phyloP scores from a whole-genome alignment of 2,797 vertebrate species.

The Onychomys leucogaster region DNA sequence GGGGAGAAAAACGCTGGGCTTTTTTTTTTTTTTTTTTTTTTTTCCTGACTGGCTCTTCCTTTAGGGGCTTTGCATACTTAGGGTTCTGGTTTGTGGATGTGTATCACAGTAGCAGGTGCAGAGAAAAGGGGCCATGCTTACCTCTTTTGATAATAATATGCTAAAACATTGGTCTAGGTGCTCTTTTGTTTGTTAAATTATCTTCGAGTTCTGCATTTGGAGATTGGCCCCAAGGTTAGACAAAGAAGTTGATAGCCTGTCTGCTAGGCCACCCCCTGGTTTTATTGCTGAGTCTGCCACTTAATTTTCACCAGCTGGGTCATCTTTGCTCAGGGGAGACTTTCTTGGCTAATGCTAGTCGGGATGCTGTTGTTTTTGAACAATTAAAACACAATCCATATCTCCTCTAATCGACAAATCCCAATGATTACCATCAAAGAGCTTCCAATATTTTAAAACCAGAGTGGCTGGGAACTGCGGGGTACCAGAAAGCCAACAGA shows the following conservation, averaged over 20 bases:
- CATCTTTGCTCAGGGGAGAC: conserved; percentile 58
- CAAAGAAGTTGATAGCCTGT: conserved; percentile 5
- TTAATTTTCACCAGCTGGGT: conserved; percentile 63
- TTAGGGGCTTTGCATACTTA: not conserved
- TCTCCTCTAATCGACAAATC: not conserved
- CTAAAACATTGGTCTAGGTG: conserved; percentile 29
- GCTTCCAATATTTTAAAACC: conserved; percentile 69
- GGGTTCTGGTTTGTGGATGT: conserved; percentile 1
- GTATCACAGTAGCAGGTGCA: not conserved
- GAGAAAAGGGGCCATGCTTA: not conserved
- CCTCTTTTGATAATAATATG: conserved; percentile 34
- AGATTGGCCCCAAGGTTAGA: conserved; percentile 48
- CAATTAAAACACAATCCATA: conserved; percentile 60
- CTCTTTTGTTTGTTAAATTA: conserved; percentile 4
- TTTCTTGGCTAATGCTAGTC: conserved; percentile 43
- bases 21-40: too few species aligned
- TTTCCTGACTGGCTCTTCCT: not conserved
- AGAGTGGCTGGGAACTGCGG: conserved; percentile 36
- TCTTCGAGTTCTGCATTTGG: conserved; percentile 19
- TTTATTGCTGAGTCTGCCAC: conserved; percentile 57
- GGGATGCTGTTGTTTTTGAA: conserved; percentile 64
- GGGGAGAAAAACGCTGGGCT: not conserved
- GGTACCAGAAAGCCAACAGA: conserved; percentile 11
- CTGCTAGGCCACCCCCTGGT: not conserved
- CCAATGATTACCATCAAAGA: conserved; percentile 55